phyloP scores from a whole-genome alignment of 2,888 invertebrate genomes.

The Ariolimax columbianus region DNA sequence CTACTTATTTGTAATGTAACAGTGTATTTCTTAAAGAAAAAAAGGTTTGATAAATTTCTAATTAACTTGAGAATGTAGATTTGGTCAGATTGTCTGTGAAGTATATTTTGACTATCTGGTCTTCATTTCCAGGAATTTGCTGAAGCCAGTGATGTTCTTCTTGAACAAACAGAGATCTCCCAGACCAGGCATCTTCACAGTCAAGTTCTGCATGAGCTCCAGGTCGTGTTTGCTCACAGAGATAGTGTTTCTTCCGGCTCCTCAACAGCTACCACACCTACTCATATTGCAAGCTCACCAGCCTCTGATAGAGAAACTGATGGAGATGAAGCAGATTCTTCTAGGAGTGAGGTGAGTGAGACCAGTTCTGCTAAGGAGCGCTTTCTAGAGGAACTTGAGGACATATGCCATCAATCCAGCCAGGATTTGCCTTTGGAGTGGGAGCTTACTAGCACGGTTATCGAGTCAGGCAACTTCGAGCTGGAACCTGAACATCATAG shows the following conservation, averaged over 20 bases:
- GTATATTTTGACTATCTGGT: background rate
- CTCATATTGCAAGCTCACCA: constrained; percentile 5
- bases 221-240: constrained; percentile 32
- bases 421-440: constrained; percentile 59
- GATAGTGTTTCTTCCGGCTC: constrained; percentile 30
- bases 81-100: background rate
- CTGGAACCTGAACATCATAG: constrained; percentile 46
- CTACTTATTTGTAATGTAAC: too few relatives aligned
- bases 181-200: constrained; percentile 59
- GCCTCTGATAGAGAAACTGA: constrained; percentile 2
- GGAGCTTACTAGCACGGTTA: constrained; percentile 55
- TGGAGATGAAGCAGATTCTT: constrained; percentile 32
- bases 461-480: constrained; percentile 47
- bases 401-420: constrained; percentile 55
- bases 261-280: constrained; percentile 30
- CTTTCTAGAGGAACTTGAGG: constrained; percentile 58
- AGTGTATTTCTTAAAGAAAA: background rate
- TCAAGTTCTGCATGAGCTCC: constrained; percentile 60
- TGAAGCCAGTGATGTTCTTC: constrained; percentile 68
- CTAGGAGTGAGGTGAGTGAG: constrained; percentile 41
- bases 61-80: background rate
- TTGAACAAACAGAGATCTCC: constrained; percentile 64
- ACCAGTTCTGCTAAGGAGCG: constrained; percentile 52
- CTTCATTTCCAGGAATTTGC: constrained; percentile 67
- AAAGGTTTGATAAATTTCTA: background rate